Evolutionary conservation across 2,888 invertebrate species (phyloP).

Genomic region (Frankliniella fusca): DNA sequence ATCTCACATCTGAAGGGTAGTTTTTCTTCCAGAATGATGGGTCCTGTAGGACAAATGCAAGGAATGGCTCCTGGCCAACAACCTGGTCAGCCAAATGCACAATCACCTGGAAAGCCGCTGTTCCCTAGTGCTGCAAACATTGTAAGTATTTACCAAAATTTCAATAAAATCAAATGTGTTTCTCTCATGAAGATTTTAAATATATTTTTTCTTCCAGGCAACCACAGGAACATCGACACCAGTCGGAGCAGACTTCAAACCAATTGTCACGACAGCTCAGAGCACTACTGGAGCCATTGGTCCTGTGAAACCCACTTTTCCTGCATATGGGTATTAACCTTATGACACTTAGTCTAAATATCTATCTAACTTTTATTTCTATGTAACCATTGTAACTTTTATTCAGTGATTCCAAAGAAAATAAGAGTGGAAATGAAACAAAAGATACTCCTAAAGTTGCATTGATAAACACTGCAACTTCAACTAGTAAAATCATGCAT

Average conservation of each 20-base stretch:
- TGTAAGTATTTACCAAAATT: conserved; percentile 41
- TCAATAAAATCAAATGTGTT: background rate
- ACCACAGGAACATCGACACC: conserved; percentile 50
- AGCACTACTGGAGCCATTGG: conserved; percentile 45
- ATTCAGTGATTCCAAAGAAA: conserved; percentile 29
- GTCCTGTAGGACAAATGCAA: conserved; percentile 43
- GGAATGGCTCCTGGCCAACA: conserved; percentile 40
- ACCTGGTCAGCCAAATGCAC: conserved; percentile 48
- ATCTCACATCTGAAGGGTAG: background rate
- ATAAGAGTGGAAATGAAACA: conserved; percentile 47
- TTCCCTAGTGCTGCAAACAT: conserved; percentile 72
- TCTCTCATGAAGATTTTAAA: conserved; percentile 8
- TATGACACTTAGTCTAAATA: background rate
- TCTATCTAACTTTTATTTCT: background rate
- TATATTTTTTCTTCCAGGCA: conserved; percentile 37
- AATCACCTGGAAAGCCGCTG: conserved; percentile 63
- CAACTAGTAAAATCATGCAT: conserved; percentile 85
- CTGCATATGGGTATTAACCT: conserved; percentile 63
- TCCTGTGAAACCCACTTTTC: conserved; percentile 69
- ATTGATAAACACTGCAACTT: conserved; percentile 72
- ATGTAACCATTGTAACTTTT: conserved; percentile 16
- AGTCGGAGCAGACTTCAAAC: conserved; percentile 59
- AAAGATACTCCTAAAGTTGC: conserved; percentile 50
- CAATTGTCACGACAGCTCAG: conserved; percentile 50
- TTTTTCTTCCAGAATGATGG: conserved; percentile 51